Conservation (phyloP, 2,113 vertebrate species). For the Lamprotornis superbus region DNA sequence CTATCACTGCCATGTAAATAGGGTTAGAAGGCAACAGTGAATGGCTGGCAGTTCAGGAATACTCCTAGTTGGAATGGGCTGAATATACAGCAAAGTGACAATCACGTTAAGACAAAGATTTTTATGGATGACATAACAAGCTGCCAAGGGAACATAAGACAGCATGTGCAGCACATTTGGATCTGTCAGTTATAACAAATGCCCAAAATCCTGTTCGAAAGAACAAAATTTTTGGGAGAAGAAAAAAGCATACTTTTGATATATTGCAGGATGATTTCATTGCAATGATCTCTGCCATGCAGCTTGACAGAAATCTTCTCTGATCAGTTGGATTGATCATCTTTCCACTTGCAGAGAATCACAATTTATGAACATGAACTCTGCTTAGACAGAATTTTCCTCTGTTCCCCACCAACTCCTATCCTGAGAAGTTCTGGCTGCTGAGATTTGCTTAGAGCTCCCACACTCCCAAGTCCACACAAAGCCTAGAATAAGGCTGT, state of each 20-base stretch:
- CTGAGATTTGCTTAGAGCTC: not conserved
- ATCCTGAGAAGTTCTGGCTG: not conserved
- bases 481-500: not conserved
- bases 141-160: not conserved
- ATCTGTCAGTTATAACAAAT: not conserved
- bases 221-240: not conserved
- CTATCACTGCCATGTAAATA: not conserved
- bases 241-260: not conserved
- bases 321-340: not conserved
- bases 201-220: not conserved
- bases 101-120: not conserved
- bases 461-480: not conserved
- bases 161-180: not conserved
- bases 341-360: not conserved
- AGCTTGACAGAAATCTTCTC: not conserved
- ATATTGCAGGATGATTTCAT: not conserved
- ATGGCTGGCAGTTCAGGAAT: not conserved
- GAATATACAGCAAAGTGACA: not conserved
- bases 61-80: not conserved
- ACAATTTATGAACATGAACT: accelerated
- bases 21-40: not conserved
- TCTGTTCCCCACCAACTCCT: not conserved
- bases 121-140: not conserved
- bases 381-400: not conserved
- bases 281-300: not conserved